phyloP scores from a whole-genome alignment of 2,888 invertebrate genomes.

The Bombylius discolor region DNA sequence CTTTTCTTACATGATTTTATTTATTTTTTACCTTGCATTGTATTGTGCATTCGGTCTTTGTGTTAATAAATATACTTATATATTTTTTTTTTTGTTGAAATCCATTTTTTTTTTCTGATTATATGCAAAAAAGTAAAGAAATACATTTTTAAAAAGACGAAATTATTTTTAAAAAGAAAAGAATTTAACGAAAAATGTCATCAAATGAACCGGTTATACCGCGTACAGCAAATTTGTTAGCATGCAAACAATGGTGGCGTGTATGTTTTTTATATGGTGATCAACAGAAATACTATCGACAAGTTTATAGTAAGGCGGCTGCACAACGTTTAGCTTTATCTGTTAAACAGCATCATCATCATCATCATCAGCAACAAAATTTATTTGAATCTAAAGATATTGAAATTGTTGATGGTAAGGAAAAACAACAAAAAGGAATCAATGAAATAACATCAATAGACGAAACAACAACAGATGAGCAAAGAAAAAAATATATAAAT shows the following conservation, averaged over 20 bases:
- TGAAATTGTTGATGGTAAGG: slow-evolving; percentile 21
- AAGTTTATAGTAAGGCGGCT: slow-evolving; percentile 53
- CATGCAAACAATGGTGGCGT: slow-evolving; percentile 84
- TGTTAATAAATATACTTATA: too few relatives aligned
- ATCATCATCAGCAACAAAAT: slow-evolving; percentile 13
- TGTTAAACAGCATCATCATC: slow-evolving; percentile 14
- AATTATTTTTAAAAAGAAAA: neutral
- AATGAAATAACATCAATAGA: slow-evolving; percentile 11
- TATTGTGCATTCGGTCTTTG: too few relatives aligned
- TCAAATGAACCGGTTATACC: slow-evolving; percentile 32
- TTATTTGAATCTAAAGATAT: slow-evolving; percentile 18
- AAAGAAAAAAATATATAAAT: neutral
- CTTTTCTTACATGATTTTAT: too few relatives aligned
- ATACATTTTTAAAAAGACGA: too few relatives aligned
- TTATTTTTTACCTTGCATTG: too few relatives aligned
- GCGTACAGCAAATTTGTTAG: slow-evolving; percentile 56
- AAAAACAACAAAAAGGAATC: slow-evolving; percentile 7
- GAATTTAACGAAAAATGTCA: slow-evolving; percentile 27
- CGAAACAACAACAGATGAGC: neutral
- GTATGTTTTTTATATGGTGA: slow-evolving; percentile 80
- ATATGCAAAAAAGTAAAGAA: too few relatives aligned
- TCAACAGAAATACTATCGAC: slow-evolving; percentile 73
- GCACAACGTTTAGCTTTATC: slow-evolving; percentile 40
- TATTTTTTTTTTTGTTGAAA: too few relatives aligned
- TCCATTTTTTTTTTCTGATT: too few relatives aligned